A percentile compares a stretch with the other conserved stretches of the same genome.
phyloP scores from a whole-genome alignment of 2,113 vertebrate species.

The Gallinago paraguaiae region DNA sequence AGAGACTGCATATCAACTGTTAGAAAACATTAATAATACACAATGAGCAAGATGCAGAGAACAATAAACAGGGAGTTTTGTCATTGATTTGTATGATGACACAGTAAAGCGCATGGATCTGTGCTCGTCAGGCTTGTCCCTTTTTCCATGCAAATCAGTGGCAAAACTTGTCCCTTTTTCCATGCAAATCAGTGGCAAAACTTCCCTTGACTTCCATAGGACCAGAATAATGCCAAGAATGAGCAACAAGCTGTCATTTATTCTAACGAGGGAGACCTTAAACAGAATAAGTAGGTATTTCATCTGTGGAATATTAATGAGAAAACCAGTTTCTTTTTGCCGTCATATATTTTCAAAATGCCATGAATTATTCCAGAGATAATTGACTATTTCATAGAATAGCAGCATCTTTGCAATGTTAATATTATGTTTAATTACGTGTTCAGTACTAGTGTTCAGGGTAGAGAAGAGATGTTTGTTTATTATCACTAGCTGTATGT shows the following conservation, averaged over 20 bases:
- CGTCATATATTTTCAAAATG: conserved; percentile 37
- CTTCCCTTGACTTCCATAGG: conserved; percentile 9
- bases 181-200: conserved; percentile 13
- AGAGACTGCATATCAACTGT: not conserved
- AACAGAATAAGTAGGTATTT: conserved; percentile 36
- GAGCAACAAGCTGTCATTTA: conserved; percentile 69
- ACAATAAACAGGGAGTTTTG: not conserved
- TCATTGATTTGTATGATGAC: conserved; percentile 16
- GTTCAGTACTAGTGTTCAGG: conserved; percentile 11
- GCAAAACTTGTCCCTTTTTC: conserved; percentile 8
- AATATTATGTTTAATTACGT: conserved; percentile 18
- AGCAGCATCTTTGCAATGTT: not conserved
- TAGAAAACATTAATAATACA: conserved; percentile 24
- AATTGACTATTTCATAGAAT: conserved; percentile 26
- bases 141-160: conserved; percentile 27
- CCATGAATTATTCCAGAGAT: conserved; percentile 43
- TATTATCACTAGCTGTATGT: conserved; percentile 33
- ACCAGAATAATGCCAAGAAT: conserved; percentile 6
- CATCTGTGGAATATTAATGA: conserved; percentile 44
- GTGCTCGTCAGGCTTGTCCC: conserved; percentile 16
- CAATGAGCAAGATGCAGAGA: not conserved
- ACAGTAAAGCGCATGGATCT: not conserved
- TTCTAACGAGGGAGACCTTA: conserved; percentile 45
- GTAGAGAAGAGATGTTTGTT: not conserved
- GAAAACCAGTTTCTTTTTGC: conserved; percentile 34